Evolutionary conservation across 2,797 vertebrate species (phyloP).

Genomic region (Propithecus deckenii): DNA sequence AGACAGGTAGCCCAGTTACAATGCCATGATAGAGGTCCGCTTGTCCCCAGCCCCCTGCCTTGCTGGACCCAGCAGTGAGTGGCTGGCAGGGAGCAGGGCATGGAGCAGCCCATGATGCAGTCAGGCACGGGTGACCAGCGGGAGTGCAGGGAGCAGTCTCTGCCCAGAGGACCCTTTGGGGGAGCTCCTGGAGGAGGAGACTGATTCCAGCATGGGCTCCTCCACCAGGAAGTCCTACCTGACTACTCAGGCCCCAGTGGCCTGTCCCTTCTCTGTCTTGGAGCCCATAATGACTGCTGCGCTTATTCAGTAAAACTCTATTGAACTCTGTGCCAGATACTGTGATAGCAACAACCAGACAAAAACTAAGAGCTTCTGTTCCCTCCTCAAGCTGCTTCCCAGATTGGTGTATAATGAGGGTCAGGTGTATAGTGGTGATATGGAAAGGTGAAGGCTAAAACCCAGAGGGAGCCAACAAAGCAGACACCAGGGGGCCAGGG

Average conservation of each 20-base stretch:
- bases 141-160: background rate
- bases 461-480: background rate
- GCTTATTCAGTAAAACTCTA: background rate
- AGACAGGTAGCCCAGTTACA: background rate
- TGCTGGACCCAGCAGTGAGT: background rate
- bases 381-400: background rate
- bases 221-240: background rate
- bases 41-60: background rate
- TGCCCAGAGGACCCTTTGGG: background rate
- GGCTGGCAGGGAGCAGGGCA: background rate
- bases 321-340: background rate
- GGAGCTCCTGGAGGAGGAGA: background rate
- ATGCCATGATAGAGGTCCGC: background rate
- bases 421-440: background rate
- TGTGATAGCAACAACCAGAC: background rate
- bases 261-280: background rate
- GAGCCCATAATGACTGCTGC: background rate
- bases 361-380: background rate
- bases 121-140: background rate
- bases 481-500: background rate
- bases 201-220: background rate
- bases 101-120: accelerated
- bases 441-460: background rate
- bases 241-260: background rate
- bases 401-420: background rate